A percentile compares a stretch with the other conserved stretches of the same genome.
Conservation (phyloP, 2,888 invertebrate species). For the Teinopalpus imperialis region DNA sequence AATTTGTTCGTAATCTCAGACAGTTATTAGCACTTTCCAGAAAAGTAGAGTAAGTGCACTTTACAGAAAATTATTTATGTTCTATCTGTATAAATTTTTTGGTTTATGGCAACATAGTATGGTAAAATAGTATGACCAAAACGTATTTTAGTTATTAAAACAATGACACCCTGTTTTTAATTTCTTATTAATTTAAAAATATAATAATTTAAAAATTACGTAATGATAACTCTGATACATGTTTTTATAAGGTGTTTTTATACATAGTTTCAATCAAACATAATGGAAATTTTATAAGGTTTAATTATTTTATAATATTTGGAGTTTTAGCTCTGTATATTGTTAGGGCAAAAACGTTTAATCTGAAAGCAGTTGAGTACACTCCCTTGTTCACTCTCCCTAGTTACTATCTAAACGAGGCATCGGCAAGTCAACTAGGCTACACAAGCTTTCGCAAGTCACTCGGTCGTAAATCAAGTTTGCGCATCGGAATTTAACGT, state of each 20-base stretch:
- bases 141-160: neutral
- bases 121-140: neutral
- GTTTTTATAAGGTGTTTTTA: too few relatives aligned
- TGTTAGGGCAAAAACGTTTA: too few relatives aligned
- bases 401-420: constrained; percentile 26
- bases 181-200: too few relatives aligned
- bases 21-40: constrained; percentile 3
- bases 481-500: constrained; percentile 28
- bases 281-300: too few relatives aligned
- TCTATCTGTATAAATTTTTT: too few relatives aligned
- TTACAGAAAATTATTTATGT: neutral
- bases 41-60: neutral
- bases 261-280: too few relatives aligned
- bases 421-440: constrained; percentile 23
- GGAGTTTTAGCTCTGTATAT: too few relatives aligned
- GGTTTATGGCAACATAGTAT: too few relatives aligned
- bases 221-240: too few relatives aligned
- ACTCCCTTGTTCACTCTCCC: constrained; percentile 10
- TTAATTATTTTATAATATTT: too few relatives aligned
- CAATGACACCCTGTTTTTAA: too few relatives aligned
- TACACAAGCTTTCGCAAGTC: constrained; percentile 25
- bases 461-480: constrained; percentile 27
- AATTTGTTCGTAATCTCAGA: constrained; percentile 6
- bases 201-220: constrained; percentile 3
- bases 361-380: too few relatives aligned